A percentile compares a stretch with the other conserved stretches of the same genome.
Evolutionary conservation across 2,113 vertebrate species (phyloP).

Genomic region (Oreochromis spilurus): DNA sequence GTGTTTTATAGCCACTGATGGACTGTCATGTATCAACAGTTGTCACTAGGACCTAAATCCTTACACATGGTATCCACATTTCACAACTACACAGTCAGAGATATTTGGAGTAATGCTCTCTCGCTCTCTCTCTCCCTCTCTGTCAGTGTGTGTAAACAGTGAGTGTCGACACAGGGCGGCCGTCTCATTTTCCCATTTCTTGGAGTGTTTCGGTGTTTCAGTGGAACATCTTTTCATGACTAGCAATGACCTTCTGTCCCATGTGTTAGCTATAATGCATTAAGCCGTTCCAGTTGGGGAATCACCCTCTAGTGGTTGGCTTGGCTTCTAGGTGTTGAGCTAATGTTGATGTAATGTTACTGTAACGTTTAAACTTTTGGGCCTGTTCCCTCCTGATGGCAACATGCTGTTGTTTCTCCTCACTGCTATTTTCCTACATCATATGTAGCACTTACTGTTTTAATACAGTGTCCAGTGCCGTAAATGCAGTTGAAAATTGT

Average conservation of each 20-base stretch:
- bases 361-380: conserved; percentile 21
- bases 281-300: conserved; percentile 44
- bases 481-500: background rate
- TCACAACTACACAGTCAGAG: conserved; percentile 43
- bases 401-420: background rate
- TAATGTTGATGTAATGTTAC: conserved; percentile 60
- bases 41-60: conserved; percentile 53
- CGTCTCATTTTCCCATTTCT: background rate
- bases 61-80: conserved; percentile 65
- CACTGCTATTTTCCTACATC: background rate
- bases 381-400: background rate
- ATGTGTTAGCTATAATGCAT: conserved; percentile 12
- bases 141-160: conserved; percentile 2
- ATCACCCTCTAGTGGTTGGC: conserved; percentile 49
- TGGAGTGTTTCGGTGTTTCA: conserved; percentile 11
- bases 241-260: conserved; percentile 52
- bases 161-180: background rate
- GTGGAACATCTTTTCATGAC: conserved; percentile 48
- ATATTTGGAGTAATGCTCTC: conserved; percentile 33
- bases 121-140: background rate
- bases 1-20: conserved; percentile 38
- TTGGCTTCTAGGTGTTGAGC: conserved; percentile 23
- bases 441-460: background rate
- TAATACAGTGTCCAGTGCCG: background rate
- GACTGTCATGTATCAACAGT: conserved; percentile 46